Base-by-base conservation (phyloP, 1,140 invertebrate genomes). In the Aricia agestis region DNA sequence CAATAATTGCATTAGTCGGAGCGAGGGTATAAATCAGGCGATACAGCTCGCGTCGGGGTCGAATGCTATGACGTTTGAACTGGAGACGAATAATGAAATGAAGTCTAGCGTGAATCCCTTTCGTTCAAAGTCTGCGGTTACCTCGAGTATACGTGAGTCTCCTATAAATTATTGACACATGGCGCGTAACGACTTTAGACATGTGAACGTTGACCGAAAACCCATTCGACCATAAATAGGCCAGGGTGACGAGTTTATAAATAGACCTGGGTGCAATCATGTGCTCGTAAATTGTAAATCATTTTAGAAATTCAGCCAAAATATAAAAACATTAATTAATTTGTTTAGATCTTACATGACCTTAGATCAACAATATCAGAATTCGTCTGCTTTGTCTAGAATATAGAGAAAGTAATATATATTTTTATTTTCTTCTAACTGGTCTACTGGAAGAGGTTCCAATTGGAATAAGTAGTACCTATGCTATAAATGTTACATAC, bases 1-100 rank as follows among this genome's bases (percentile, higher is more conserved):
- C 83, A 87, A 88, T 90, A 89, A 91, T 91, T 89, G 82, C 89
- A 87, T 89, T 89, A 89, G 83, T 76, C 78, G 78, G 73, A 78
- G 70, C 75, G 78, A 72, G 77, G 82, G 76, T 78, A 87, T 90
- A 86, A 88, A 91, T 89, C 86, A 86, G 76, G 75, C 73, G 84
- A 82, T 83, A 82, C 76, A 73, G 74, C 72, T 66, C 61, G 73
- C 66, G 72, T 77, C 76, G 80, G 76, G 78, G 68, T 80, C 76
- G 63, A 70, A 25, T 25, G 73, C 58, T 59, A 6, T 25, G 59
- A 19, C 59, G 59, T 18, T 78, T 77, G 80, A 63, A 63, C 59
- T 63, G 19, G 59, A 82, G 80, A 80, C 59, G 59, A 18, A 63
- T 63, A 63, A 63, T 25, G 17, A 63, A 25, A 19, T 63, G 17